Percentiles rank a stretch among this genome's conserved stretches.
phyloP scores from a whole-genome alignment of 2,888 invertebrate species.

The Dryobotodes eremita region DNA sequence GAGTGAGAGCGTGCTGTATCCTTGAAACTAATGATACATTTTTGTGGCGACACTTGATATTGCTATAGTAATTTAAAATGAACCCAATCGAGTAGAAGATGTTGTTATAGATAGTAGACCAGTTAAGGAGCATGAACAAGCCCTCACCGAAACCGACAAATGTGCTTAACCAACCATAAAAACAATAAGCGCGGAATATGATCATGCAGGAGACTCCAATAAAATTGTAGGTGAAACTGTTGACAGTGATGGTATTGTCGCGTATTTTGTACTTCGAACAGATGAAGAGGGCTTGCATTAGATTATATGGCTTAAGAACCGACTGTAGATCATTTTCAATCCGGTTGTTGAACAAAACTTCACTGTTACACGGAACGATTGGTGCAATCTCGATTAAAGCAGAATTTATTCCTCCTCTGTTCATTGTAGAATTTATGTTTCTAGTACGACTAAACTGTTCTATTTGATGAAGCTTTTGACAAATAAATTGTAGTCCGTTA shows the following conservation, averaged over 20 bases:
- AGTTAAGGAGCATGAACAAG: neutral
- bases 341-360: neutral
- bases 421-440: neutral
- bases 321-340: conserved; percentile 31
- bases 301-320: conserved; percentile 32
- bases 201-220: conserved; percentile 8
- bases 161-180: neutral
- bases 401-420: neutral
- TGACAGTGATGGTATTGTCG: conserved; percentile 7
- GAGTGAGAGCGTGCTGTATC: conserved; percentile 32
- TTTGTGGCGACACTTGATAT: conserved; percentile 9
- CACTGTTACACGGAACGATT: neutral
- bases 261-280: conserved; percentile 31
- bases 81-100: conserved; percentile 3
- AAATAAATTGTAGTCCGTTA: neutral
- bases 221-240: conserved; percentile 22
- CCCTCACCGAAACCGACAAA: neutral
- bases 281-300: conserved; percentile 26
- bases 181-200: neutral
- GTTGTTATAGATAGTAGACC: neutral
- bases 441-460: neutral
- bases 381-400: neutral
- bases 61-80: conserved; percentile 16
- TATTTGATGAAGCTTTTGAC: neutral
- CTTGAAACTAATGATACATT: conserved; percentile 23